Evolutionary conservation across 2,888 invertebrate genomes (phyloP), one percentile per base, ranked within the genome.

Genomic region (Plebejus argus): DNA sequence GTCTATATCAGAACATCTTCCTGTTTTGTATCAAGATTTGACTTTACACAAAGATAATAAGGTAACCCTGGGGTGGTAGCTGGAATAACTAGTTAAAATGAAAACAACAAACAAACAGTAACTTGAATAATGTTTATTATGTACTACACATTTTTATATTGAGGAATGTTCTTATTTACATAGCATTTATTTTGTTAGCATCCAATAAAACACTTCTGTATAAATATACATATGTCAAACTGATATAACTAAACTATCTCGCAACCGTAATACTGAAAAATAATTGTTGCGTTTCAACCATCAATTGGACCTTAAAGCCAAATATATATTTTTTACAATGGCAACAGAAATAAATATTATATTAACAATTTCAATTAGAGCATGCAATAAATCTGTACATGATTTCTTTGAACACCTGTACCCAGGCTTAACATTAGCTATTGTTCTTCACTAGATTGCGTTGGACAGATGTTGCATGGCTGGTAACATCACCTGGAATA

Each of bases 131-230:
- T 94, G 92, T 93, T 93, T 92, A 93, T 93, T 93, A 93, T 93
- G 91, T 93, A 94, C 94, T 94, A 94, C 94, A 91, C 92, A 90
- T 93, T 90, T 94, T 91, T 53, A 89, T 89, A 92, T 90, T 92
- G 93, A 94, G 94, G 94, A 94, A 94, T 94, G 94, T 94, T 92
- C 91, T 92, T 94, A 94, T 94, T 93, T 94, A 94, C 94, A 94
- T 92, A 93, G 91, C 88, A 86, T 90, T 89, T 76, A 76, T 71
- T 77, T 88, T 87, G 86, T 85, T 88, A 83, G 87, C 85, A 89
- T 74, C 88, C 88, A 87, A 89, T 90, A 89, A 87, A 83, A 82
- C 83, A 83, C 82, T 78, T 79, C 75, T 79, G 81, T 79, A 85
- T 83, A 84, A 83, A 84, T 85, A 84, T 85, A 88, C 86, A 86